Base-by-base conservation (phyloP, 2,113 vertebrate species). In the Amblyornis subalaris region DNA sequence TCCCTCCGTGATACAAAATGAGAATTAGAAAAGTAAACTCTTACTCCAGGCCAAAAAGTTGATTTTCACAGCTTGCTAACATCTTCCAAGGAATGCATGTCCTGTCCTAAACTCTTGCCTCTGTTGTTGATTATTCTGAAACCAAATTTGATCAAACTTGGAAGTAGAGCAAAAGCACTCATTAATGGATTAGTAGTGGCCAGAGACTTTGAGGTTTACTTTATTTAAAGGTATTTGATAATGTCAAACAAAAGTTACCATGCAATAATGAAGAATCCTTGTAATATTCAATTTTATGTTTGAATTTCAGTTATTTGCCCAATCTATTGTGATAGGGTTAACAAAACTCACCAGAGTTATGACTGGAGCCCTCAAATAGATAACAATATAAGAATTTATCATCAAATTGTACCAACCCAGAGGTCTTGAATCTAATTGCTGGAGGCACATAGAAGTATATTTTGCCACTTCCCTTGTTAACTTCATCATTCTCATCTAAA, bases 1-100 rank as follows among this genome's bases (percentile, higher is more conserved):
- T 95, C 94, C 84, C 85, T 95, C 92, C 24, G 29, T 88, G 96
- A 82, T 62, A 84, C 77, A 93, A 96, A 96, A 96, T 96, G 84
- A 93, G 76, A 89, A 75, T 82, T 86, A 82, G 65, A 73, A 95
- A 90, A 92, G 81, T 81, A 74, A 97, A 92, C 82, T 91, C 67
- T 85, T 92, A 91, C 58, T 93, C 31, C 54, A 85, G 93, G 90
- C 48, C 88, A 83, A 78, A 88, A 92, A 95, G 81, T 90, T 93
- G 80, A 69, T 80, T 91, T 90, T 93, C 77, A 65, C 93, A 93
- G 82, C 93, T 93, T 90, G 86, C 60, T 82, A 70, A 26, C 12
- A 1, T 62, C 47, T 69, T 77, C 33, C 20, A 53, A 72, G 48
- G n/a, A 81, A 21, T 26, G 14, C 10, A 36, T 12, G 36, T 77